Conservation (phyloP, 2,888 invertebrate species). For the Acrobasis repandana region DNA sequence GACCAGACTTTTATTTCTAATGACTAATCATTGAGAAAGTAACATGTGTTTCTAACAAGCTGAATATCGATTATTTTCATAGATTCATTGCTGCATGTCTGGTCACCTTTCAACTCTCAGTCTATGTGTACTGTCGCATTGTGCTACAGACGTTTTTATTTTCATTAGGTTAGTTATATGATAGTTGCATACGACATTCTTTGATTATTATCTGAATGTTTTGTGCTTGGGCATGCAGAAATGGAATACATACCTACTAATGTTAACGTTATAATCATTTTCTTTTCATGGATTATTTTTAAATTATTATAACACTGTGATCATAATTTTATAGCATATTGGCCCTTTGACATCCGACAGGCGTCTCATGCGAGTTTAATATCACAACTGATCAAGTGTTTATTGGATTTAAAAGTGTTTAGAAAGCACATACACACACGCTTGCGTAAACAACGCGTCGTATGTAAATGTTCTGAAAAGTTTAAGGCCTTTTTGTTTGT, state of each 20-base stretch:
- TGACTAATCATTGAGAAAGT: conserved; percentile 26
- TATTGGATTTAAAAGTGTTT: too few species aligned
- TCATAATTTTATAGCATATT: too few species aligned
- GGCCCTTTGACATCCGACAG: too few species aligned
- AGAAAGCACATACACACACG: too few species aligned
- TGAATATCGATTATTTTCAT: conserved; percentile 36
- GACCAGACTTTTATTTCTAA: conserved; percentile 64
- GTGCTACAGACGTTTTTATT: conserved; percentile 54
- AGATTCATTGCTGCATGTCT: conserved; percentile 79
- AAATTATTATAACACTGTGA: conserved; percentile 31
- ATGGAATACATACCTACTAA: conserved; percentile 66
- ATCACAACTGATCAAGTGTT: too few species aligned
- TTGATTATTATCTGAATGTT: conserved; percentile 55
- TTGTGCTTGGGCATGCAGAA: conserved; percentile 82
- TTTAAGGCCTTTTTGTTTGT: neutral
- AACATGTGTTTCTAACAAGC: conserved; percentile 27
- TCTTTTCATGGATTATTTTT: conserved; percentile 55
- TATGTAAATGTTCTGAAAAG: neutral
- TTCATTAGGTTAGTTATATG: conserved; percentile 48
- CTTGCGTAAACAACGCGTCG: too few species aligned
- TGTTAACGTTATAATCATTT: conserved; percentile 52
- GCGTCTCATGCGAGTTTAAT: too few species aligned
- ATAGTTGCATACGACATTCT: conserved; percentile 70
- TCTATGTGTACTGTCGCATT: conserved; percentile 53
- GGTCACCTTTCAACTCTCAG: conserved; percentile 69